These are phyloP conservation scores for Spizaetus ornatus DNA, from an alignment of 2,113 vertebrate genomes.

Conservation along the genomic window DNA sequence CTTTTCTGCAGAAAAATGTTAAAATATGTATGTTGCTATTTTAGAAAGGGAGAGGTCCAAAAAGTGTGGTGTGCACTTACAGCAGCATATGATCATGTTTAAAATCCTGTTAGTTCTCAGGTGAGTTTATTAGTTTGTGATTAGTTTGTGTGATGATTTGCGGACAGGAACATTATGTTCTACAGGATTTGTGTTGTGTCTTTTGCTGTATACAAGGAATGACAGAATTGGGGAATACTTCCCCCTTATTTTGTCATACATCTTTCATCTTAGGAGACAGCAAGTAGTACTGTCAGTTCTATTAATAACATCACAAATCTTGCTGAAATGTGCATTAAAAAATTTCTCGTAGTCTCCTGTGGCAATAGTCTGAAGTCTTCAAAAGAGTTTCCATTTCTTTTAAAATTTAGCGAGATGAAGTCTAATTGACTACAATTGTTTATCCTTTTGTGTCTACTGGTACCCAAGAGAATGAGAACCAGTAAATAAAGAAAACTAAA, in stretches of 20 bases:
- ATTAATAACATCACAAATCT: not conserved
- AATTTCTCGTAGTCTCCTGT: not conserved
- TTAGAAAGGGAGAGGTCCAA: not conserved
- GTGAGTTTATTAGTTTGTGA: not conserved
- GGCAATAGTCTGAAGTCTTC: not conserved
- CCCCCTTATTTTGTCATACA: not conserved
- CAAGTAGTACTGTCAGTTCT: not conserved
- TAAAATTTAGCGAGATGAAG: not conserved
- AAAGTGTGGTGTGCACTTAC: fast-evolving
- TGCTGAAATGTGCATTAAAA: not conserved
- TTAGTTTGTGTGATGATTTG: not conserved
- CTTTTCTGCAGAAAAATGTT: not conserved
- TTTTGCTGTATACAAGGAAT: not conserved
- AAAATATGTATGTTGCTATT: not conserved
- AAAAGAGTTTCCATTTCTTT: not conserved
- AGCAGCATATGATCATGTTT: not conserved
- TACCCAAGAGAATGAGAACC: not conserved
- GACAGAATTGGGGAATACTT: not conserved
- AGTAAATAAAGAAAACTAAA: not conserved
- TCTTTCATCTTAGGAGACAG: not conserved
- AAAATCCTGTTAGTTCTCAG: not conserved
- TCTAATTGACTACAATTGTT: not conserved
- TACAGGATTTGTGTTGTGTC: not conserved
- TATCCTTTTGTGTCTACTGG: not conserved
- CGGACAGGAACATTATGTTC: not conserved